Evolutionary conservation across 2,888 invertebrate species (phyloP).

Genomic region (Apotomis betuletana): DNA sequence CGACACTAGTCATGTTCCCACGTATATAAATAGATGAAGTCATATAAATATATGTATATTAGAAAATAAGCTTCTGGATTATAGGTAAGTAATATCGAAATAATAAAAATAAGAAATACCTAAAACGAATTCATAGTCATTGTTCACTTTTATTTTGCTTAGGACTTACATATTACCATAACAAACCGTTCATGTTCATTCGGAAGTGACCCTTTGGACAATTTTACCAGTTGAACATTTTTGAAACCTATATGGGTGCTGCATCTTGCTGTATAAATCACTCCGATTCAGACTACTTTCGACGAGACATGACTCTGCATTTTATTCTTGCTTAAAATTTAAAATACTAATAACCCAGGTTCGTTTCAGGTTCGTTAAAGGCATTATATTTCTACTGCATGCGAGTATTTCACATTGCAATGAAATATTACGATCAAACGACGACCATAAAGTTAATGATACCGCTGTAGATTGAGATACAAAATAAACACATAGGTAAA

Average conservation of each 20-base stretch:
- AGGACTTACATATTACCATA: too few species aligned
- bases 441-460: background rate
- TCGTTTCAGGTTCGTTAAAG: background rate
- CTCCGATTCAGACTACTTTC: constrained; percentile 15
- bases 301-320: constrained; percentile 4
- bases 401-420: constrained; percentile 16
- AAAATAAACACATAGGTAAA: background rate
- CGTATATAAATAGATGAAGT: too few species aligned
- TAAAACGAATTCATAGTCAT: too few species aligned
- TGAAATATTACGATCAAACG: constrained; percentile 4
- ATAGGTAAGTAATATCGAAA: too few species aligned
- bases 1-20: too few species aligned
- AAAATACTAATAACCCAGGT: constrained; percentile 26
- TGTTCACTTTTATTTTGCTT: too few species aligned
- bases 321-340: background rate
- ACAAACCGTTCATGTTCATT: too few species aligned
- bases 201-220: too few species aligned
- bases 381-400: constrained; percentile 1
- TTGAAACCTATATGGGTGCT: background rate
- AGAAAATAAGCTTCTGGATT: too few species aligned
- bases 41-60: too few species aligned
- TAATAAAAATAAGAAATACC: too few species aligned
- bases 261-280: constrained; percentile 10
- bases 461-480: background rate
- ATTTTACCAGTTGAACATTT: constrained; percentile 3